Base-by-base conservation (phyloP, 2,888 invertebrate genomes). In the Tetrapedia diversipes region DNA sequence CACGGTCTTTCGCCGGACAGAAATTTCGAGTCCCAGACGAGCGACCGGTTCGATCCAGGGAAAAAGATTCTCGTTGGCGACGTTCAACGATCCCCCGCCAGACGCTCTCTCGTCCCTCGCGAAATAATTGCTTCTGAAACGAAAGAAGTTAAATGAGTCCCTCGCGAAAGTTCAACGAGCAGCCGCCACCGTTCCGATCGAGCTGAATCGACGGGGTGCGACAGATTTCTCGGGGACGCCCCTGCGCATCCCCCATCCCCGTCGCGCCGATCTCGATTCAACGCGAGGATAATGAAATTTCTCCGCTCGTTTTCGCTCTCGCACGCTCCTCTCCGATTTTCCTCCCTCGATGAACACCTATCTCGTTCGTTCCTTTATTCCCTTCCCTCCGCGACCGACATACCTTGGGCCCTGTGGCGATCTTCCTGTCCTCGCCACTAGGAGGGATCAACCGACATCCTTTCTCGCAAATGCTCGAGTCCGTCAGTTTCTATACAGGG, bases 201-300 rank as follows among this genome's bases (percentile, higher is more conserved):
- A 63, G 75, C 64, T 51, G 72, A 79, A 79, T 69, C 43, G 81
- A 67, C 80, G 53, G 74, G 72, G 76, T n/a, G 74, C 67, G 76
- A 86, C 84, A 83, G 86, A 86, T 85, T 86, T 86, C 85, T 85
- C 85, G 80, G 72, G 74, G 76, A 43, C 72, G 43, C 39, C 51
- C 61, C 60, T 45, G 43, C n/a, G 16, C 61, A 29, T n/a, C 37
- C 61, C 56, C 61, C 64, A 75, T n/a, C n/a, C 67, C 64, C 59
- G 59, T 34, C 51, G 57, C 78, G n/a, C 81, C 84, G 84, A 85
- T 86, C 86, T 77, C 80, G 76, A 84, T 86, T 83, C 86, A 83
- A 87, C 83, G 82, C 79, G 81, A 83, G 84, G 84, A 86, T 89
- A 88, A 90, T 88, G 87, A 87, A 88, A 89, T 87, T 88, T 88